Conservation (phyloP, 2,888 invertebrate species). For the Cheilosia urbana region DNA sequence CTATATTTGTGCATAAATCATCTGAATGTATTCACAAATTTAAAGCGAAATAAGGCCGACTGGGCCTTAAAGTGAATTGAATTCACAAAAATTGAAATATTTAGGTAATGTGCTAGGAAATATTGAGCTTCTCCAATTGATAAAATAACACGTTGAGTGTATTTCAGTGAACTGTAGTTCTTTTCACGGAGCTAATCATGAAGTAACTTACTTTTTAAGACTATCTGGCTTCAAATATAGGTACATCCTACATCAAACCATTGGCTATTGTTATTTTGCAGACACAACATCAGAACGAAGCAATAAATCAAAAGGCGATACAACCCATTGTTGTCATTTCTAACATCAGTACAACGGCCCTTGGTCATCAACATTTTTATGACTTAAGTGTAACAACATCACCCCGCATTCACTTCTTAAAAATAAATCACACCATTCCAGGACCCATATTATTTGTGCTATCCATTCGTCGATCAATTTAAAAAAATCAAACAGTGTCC, state of each 20-base stretch:
- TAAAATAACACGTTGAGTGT: too few relatives aligned
- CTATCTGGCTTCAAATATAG: not conserved
- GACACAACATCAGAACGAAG: not conserved
- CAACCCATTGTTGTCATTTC: not conserved
- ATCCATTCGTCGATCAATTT: constrained; percentile 55
- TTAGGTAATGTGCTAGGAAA: too few relatives aligned
- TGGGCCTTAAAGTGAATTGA: too few relatives aligned
- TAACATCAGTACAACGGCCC: not conserved
- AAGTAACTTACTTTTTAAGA: too few relatives aligned
- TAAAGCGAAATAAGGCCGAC: too few relatives aligned
- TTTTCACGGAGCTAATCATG: too few relatives aligned
- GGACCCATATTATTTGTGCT: constrained; percentile 47
- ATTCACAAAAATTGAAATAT: too few relatives aligned
- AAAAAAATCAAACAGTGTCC: constrained; percentile 41
- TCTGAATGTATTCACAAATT: too few relatives aligned
- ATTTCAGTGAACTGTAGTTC: constrained; percentile 78
- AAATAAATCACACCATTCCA: constrained; percentile 43
- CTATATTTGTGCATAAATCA: too few relatives aligned
- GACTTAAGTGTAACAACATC: constrained; percentile 60
- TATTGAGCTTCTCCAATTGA: too few relatives aligned
- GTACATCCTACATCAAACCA: not conserved
- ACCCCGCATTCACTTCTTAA: constrained; percentile 39
- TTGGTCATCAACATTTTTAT: constrained; percentile 63
- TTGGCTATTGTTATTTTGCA: not conserved
- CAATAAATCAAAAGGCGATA: constrained; percentile 12